phyloP scores from a whole-genome alignment of 1,140 invertebrate genomes.

The Condylostylus longicornis region DNA sequence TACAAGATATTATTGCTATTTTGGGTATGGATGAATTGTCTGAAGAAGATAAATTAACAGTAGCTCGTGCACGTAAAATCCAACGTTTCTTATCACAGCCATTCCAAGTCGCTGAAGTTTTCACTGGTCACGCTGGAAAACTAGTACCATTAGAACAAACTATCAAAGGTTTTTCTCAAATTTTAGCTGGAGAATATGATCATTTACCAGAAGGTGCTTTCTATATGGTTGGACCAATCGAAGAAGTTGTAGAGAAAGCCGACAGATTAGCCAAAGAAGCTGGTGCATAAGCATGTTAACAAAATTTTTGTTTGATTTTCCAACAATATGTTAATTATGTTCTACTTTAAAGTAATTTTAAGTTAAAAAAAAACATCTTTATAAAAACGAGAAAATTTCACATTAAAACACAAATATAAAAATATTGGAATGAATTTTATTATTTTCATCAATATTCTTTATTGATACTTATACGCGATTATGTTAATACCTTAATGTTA shows the following conservation, averaged over 20 bases:
- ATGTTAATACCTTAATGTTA: too few relatives aligned
- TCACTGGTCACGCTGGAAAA: constrained; percentile 87
- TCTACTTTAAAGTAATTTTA: too few relatives aligned
- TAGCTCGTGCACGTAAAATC: constrained; percentile 91
- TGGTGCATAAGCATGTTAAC: too few relatives aligned
- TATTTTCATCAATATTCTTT: too few relatives aligned
- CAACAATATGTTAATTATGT: too few relatives aligned
- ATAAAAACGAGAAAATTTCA: too few relatives aligned
- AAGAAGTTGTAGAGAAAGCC: constrained; percentile 90
- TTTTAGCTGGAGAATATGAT: constrained; percentile 81
- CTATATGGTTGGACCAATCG: constrained; percentile 97
- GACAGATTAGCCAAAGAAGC: constrained; percentile 57
- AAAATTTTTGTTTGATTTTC: too few relatives aligned
- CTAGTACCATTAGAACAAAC: constrained; percentile 79
- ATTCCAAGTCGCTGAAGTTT: constrained; percentile 93
- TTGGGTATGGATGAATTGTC: constrained; percentile 99
- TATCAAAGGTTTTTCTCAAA: constrained; percentile 63
- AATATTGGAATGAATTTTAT: too few relatives aligned
- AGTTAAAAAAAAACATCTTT: too few relatives aligned
- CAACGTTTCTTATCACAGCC: constrained; percentile 97
- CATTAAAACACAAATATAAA: too few relatives aligned
- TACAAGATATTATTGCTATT: constrained; percentile 96
- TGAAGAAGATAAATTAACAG: constrained; percentile 96
- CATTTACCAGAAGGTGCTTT: constrained; percentile 95
- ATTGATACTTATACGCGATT: too few relatives aligned